A percentile compares a stretch with the other conserved stretches of the same genome.
These are phyloP conservation scores for Catharus fuscescens DNA, from an alignment of 2,113 vertebrate species.

Conservation along the genomic window DNA sequence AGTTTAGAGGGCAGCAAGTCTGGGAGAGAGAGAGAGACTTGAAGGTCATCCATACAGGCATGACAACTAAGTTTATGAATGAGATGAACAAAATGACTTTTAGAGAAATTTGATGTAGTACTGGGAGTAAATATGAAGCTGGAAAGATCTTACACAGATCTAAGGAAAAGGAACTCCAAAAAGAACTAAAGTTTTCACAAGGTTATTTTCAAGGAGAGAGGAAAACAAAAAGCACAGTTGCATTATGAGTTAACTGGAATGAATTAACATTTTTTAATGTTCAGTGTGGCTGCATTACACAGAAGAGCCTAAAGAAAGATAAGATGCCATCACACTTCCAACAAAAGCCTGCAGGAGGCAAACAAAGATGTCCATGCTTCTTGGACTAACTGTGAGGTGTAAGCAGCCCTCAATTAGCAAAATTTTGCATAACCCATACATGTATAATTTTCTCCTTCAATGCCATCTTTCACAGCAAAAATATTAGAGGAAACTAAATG, in stretches of 20 bases:
- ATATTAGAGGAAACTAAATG: fast-evolving
- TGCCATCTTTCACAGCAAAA: not conserved
- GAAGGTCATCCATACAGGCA: not conserved
- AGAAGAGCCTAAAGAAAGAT: not conserved
- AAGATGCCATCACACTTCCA: not conserved
- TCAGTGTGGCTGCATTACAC: not conserved
- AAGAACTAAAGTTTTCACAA: not conserved
- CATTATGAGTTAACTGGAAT: not conserved
- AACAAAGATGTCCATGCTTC: not conserved
- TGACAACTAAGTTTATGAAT: not conserved
- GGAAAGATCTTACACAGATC: not conserved
- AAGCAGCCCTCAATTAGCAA: not conserved
- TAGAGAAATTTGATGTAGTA: not conserved
- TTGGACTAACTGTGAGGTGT: not conserved
- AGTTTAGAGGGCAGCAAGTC: not conserved
- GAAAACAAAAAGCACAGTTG: not conserved
- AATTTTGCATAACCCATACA: not conserved
- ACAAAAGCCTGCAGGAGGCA: not conserved
- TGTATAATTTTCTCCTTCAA: not conserved
- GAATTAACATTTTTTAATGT: not conserved
- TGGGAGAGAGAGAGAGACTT: not conserved
- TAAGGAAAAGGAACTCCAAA: not conserved
- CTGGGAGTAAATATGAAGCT: not conserved
- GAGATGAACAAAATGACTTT: not conserved
- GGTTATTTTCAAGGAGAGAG: not conserved